Evolutionary conservation across 1,140 invertebrate genomes (phyloP).

Genomic region (Glomeris maerens): DNA sequence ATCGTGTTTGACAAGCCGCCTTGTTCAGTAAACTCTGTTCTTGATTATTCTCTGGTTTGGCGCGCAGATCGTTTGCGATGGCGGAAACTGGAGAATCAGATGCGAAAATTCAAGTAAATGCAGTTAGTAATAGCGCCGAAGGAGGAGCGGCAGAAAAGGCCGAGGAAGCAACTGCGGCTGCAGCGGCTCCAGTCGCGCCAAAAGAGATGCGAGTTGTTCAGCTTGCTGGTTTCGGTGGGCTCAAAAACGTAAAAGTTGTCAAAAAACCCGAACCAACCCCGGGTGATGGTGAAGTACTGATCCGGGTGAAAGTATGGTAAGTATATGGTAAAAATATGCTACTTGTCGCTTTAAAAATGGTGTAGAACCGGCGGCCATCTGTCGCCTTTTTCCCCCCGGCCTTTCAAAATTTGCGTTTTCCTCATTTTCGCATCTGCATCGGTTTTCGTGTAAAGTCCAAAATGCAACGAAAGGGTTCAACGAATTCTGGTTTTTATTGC

Average conservation of each 20-base stretch:
- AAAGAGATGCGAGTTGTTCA: conserved; percentile 72
- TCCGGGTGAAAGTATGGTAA: conserved; percentile 73
- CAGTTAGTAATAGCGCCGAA: conserved; percentile 39
- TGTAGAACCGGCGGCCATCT: no score
- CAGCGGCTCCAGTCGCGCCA: conserved; percentile 33
- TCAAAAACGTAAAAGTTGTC: conserved; percentile 65
- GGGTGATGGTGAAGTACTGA: conserved; percentile 61
- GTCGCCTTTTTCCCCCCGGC: no score
- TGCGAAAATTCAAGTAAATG: conserved; percentile 30
- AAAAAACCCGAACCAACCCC: conserved; percentile 59
- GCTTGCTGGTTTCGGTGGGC: conserved; percentile 63
- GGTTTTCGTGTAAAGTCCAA: no score
- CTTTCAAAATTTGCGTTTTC: no score
- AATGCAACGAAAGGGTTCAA: no score
- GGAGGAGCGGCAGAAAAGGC: conserved; percentile 23
- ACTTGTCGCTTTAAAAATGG: no score
- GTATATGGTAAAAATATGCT: conserved; percentile 24
- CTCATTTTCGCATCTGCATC: no score
- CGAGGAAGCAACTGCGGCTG: conserved; percentile 11
- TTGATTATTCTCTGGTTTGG: no score
- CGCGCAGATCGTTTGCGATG: not conserved
- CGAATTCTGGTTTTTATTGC: no score
- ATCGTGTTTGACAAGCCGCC: no score
- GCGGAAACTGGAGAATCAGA: conserved; percentile 1
- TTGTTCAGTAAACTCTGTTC: no score